These are phyloP conservation scores for Mercenaria mercenaria DNA, from an alignment of 1,140 invertebrate genomes.

Conservation along the genomic window DNA sequence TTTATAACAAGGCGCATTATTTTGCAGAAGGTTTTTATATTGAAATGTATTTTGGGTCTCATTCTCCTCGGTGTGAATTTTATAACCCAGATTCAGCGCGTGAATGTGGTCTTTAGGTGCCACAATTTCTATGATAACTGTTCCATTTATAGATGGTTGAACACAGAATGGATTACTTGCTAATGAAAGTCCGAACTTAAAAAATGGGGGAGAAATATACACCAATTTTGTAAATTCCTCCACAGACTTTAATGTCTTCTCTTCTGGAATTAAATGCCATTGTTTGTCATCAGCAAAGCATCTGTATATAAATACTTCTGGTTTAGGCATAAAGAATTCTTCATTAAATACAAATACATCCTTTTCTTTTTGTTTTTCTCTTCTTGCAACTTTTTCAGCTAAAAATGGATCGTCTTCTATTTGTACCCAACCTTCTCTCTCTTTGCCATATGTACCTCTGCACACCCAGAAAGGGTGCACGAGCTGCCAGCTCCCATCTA, in stretches of 20 bases:
- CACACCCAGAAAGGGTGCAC: slow-evolving; percentile 51
- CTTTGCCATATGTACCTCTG: slow-evolving; percentile 41
- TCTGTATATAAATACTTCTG: slow-evolving; percentile 55
- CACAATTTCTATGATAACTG: slow-evolving; percentile 31
- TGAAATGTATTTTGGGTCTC: neutral
- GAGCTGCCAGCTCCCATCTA: slow-evolving; percentile 57
- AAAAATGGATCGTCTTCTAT: slow-evolving; percentile 41
- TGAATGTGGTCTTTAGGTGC: slow-evolving; percentile 43
- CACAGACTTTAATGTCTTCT: slow-evolving; percentile 32
- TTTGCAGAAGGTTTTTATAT: neutral
- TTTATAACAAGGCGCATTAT: slow-evolving; percentile 19
- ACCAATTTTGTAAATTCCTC: slow-evolving; percentile 39
- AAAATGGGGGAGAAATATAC: slow-evolving; percentile 49
- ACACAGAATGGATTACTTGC: slow-evolving; percentile 38
- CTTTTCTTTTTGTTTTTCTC: neutral
- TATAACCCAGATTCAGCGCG: slow-evolving; percentile 24
- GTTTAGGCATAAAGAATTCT: slow-evolving; percentile 63
- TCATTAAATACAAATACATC: slow-evolving; percentile 24
- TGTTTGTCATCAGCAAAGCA: slow-evolving; percentile 42
- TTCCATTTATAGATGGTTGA: slow-evolving; percentile 27
- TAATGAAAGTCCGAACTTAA: slow-evolving; percentile 46
- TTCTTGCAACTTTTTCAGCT: neutral
- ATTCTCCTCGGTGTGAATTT: neutral
- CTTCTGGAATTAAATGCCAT: slow-evolving; percentile 57
- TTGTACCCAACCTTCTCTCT: slow-evolving; percentile 9